Conservation (phyloP, 2,888 invertebrate species). For the Charanyca ferruginea region DNA sequence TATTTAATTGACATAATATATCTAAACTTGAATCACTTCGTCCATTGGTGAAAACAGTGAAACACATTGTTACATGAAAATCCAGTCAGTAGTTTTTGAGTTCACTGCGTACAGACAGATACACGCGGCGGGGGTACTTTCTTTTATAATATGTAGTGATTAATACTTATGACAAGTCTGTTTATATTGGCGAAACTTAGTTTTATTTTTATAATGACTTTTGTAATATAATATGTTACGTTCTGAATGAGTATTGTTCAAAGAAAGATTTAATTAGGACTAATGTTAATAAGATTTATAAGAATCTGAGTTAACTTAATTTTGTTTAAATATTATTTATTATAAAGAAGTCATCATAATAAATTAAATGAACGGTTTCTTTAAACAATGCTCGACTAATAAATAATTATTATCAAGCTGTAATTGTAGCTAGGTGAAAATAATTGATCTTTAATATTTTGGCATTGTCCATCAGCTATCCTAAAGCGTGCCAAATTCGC, state of each 20-base stretch:
- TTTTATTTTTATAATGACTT: slow-evolving; percentile 50
- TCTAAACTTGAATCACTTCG: too few relatives aligned
- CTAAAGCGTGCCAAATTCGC: slow-evolving; percentile 61
- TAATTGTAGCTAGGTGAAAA: slow-evolving; percentile 35
- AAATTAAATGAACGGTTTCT: neutral
- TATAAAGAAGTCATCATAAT: too few relatives aligned
- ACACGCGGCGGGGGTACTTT: too few relatives aligned
- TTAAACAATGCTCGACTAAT: slow-evolving; percentile 34
- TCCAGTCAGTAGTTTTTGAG: too few relatives aligned
- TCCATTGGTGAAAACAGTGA: too few relatives aligned
- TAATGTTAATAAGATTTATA: neutral
- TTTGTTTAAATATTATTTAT: neutral
- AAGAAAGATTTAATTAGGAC: slow-evolving; percentile 20
- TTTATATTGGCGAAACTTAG: slow-evolving; percentile 37
- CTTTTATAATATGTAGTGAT: too few relatives aligned
- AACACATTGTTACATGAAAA: too few relatives aligned
- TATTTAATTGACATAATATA: too few relatives aligned
- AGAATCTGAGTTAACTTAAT: slow-evolving; percentile 1
- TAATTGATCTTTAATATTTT: slow-evolving; percentile 29
- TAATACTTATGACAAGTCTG: slow-evolving; percentile 17
- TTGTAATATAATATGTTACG: slow-evolving; percentile 44
- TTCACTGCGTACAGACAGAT: too few relatives aligned
- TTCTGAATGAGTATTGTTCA: slow-evolving; percentile 40
- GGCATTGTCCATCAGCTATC: slow-evolving; percentile 38
- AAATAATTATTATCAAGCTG: slow-evolving; percentile 15